These are phyloP conservation scores for Probosciger aterrimus DNA, from an alignment of 2,113 vertebrate species.

Conservation along the genomic window DNA sequence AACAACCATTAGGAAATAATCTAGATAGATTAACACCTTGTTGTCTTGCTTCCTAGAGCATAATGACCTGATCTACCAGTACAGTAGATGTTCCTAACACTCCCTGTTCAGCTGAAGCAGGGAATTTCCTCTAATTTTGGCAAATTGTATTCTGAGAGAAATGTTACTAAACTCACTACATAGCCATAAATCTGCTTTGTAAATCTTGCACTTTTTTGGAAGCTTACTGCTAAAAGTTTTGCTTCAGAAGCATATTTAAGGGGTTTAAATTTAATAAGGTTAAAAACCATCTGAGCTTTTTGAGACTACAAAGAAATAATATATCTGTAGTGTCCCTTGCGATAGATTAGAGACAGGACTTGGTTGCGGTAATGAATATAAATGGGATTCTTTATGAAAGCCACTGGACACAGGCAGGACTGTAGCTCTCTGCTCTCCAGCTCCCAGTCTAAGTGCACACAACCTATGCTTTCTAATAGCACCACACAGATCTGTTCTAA, in stretches of 20 bases:
- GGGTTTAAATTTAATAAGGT: conserved; percentile 51
- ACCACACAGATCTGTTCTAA: not conserved
- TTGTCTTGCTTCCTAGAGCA: not conserved
- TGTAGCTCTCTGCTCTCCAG: not conserved
- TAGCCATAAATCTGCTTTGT: conserved; percentile 36
- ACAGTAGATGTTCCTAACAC: not conserved
- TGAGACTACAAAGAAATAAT: conserved; percentile 56
- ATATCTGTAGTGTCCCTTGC: conserved; percentile 43
- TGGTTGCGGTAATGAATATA: conserved; percentile 52
- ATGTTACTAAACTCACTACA: not conserved
- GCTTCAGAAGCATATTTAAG: conserved; percentile 53
- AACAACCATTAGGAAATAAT: not conserved
- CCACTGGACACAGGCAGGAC: conserved; percentile 47
- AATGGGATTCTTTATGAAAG: conserved; percentile 61
- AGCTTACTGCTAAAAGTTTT: conserved; percentile 56
- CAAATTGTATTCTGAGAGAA: not conserved
- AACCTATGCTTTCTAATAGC: not conserved
- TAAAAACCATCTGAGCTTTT: conserved; percentile 58
- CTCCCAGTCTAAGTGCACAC: conserved; percentile 17
- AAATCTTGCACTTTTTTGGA: conserved; percentile 34
- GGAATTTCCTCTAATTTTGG: conserved; percentile 45
- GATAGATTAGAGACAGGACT: conserved; percentile 52
- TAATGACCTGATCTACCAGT: not conserved
- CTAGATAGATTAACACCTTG: not conserved
- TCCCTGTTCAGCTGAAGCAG: not conserved